Percentiles rank a stretch among this genome's conserved stretches.
Evolutionary conservation across 2,888 invertebrate species (phyloP).

Genomic region (Microplitis manilae): DNA sequence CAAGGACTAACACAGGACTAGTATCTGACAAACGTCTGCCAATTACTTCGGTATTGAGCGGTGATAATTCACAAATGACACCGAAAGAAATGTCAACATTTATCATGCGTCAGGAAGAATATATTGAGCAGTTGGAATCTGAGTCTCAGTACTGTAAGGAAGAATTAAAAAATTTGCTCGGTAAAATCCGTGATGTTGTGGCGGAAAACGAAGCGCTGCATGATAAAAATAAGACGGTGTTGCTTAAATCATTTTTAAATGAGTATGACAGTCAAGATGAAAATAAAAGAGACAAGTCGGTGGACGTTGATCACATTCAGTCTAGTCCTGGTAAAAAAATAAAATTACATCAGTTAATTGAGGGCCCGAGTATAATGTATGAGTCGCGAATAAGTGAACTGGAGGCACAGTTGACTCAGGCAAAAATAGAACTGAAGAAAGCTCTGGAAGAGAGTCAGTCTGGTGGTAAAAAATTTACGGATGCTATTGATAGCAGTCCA

Average conservation of each 20-base stretch:
- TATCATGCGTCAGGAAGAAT: conserved; percentile 89
- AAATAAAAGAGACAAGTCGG: conserved; percentile 28
- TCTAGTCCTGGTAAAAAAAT: conserved; percentile 71
- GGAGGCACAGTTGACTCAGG: conserved; percentile 86
- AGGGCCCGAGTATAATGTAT: conserved; percentile 86
- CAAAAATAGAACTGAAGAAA: conserved; percentile 83
- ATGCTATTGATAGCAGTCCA: conserved; percentile 47
- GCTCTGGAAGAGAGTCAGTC: conserved; percentile 79
- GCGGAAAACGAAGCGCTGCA: conserved; percentile 87
- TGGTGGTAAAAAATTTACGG: conserved; percentile 66
- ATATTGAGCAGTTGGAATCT: conserved; percentile 88
- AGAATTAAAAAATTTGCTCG: conserved; percentile 82
- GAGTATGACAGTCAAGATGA: conserved; percentile 61
- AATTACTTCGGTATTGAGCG: conserved; percentile 50
- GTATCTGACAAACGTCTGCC: conserved; percentile 49
- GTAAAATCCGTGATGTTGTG: conserved; percentile 87
- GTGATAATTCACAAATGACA: conserved; percentile 55
- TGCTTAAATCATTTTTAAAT: conserved; percentile 77
- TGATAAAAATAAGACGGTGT: conserved; percentile 82
- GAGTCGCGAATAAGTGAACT: conserved; percentile 89
- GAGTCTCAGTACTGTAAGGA: conserved; percentile 89
- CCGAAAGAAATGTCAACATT: conserved; percentile 83
- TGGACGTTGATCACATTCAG: conserved; percentile 44
- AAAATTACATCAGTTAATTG: conserved; percentile 71
- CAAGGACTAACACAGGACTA: conserved; percentile 33